Base-by-base conservation (phyloP, 2,797 vertebrate genomes). In the Lutjanus argentimaculatus region DNA sequence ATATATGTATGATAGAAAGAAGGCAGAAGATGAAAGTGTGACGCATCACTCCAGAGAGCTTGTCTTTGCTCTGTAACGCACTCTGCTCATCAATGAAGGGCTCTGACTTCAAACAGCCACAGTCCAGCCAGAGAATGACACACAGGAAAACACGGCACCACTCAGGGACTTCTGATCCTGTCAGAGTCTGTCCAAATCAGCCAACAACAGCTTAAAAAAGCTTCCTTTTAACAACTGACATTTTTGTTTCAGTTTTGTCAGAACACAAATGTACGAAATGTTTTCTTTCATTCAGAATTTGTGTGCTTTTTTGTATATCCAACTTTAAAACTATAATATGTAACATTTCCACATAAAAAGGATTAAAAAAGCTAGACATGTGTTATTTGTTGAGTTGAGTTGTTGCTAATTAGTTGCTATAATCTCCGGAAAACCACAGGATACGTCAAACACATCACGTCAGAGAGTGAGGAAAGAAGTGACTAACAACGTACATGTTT, bases 101-200 rank as follows among this genome's bases (percentile, higher is more conserved):
- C 77, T 80, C 63, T 46, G 64, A 93, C 88, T 91, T 93, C 89
- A 93, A 90, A 92, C 79, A 63, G 52, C 36, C 19, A 4, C 36
- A 46, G 76, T 82, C 42, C 77, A 67, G 51, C 52, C 64, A 78
- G 61, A 80, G 62, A 79, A 74, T 82, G 71, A 87, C 71, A 78
- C 40, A 12, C 46, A 78, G 74, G 70, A 88, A 87, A 85, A 84
- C 78, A 67, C 76, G 82, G 73, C 64, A n/a, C 19, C 68, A 53
- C 73, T 58, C 11, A 8, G 76, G 22, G 66, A 88, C 55, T 43
- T 78, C 82, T 80, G 79, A 87, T 85, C 80, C 65, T 64, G 62
- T 79, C 72, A 74, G 42, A 58, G 70, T 76, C 62, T 72, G 65
- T 79, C 65, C 62, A 59, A 6, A 61, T 82, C 72, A 69, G 63